A percentile compares a stretch with the other conserved stretches of the same genome.
Evolutionary conservation across 2,888 invertebrate genomes (phyloP).

Genomic region (Hypolimnas misippus): DNA sequence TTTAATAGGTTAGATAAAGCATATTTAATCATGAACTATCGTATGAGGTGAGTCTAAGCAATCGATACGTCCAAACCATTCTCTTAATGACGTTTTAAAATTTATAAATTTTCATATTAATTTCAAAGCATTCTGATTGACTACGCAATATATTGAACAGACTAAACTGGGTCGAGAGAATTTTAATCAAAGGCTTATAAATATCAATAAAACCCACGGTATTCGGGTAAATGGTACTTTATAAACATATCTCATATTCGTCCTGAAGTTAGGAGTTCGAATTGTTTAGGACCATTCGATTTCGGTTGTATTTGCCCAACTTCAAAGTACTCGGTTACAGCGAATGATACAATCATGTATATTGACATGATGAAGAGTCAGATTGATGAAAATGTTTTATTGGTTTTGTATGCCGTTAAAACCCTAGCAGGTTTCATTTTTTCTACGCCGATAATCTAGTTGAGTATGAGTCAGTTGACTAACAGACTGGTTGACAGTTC

Average conservation of each 20-base stretch:
- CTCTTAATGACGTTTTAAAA: conserved; percentile 1
- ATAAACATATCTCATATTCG: conserved; percentile 5
- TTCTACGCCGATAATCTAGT: too few species aligned
- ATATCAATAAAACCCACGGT: background rate
- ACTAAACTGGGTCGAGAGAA: background rate
- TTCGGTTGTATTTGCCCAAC: conserved; percentile 19
- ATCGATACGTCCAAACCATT: too few species aligned
- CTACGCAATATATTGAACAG: background rate
- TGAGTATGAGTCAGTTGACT: too few species aligned
- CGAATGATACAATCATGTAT: conserved; percentile 10
- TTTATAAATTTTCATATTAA: background rate
- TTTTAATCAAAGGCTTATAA: background rate
- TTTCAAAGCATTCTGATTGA: background rate
- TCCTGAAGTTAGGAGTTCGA: conserved; percentile 3
- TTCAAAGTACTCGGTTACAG: conserved; percentile 9
- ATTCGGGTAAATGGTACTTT: background rate
- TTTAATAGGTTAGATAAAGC: too few species aligned
- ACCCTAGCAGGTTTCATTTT: too few species aligned
- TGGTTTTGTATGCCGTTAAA: background rate
- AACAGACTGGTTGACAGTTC: too few species aligned
- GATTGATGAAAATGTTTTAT: conserved; percentile 7
- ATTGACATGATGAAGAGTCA: conserved; percentile 11
- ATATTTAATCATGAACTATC: too few species aligned
- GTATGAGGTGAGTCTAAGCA: too few species aligned
- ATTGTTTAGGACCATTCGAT: conserved; percentile 23